A percentile compares a stretch with the other conserved stretches of the same genome.
phyloP scores from a whole-genome alignment of 2,113 vertebrate genomes.

The Microtus pennsylvanicus region DNA sequence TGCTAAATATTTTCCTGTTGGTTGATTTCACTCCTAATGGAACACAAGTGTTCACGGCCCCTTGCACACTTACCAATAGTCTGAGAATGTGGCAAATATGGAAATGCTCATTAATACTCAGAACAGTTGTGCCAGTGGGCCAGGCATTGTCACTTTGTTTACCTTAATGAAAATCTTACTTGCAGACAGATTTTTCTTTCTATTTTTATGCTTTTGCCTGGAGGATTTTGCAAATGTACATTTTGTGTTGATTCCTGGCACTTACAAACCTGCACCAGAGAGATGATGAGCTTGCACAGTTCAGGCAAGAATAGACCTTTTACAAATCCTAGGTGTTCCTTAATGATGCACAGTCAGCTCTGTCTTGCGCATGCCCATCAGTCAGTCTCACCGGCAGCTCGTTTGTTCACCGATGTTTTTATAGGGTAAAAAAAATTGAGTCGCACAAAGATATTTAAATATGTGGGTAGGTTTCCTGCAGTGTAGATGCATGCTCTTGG shows the following conservation, averaged over 20 bases:
- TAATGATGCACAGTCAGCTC: background rate
- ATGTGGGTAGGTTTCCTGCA: background rate
- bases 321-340: background rate
- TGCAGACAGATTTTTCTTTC: conserved; percentile 45
- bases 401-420: background rate
- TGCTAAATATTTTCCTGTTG: conserved; percentile 33
- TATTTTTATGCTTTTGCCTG: conserved; percentile 32
- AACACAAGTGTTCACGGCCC: conserved; percentile 14
- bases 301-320: background rate
- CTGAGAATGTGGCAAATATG: conserved; percentile 45
- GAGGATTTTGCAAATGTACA: conserved; percentile 44
- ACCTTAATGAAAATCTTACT: conserved; percentile 46
- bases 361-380: background rate
- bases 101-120: background rate
- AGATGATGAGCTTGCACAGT: background rate
- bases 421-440: conserved; percentile 3
- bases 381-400: background rate
- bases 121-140: conserved; percentile 8
- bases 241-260: conserved; percentile 48
- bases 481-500: background rate
- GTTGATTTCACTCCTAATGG: conserved; percentile 42
- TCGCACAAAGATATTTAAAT: background rate
- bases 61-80: conserved; percentile 60
- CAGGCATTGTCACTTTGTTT: conserved; percentile 41
- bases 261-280: background rate